Evolutionary conservation across 2,888 invertebrate genomes (phyloP), one percentile per base, ranked within the genome.

Genomic region (Nephrotoma guestfalica): DNA sequence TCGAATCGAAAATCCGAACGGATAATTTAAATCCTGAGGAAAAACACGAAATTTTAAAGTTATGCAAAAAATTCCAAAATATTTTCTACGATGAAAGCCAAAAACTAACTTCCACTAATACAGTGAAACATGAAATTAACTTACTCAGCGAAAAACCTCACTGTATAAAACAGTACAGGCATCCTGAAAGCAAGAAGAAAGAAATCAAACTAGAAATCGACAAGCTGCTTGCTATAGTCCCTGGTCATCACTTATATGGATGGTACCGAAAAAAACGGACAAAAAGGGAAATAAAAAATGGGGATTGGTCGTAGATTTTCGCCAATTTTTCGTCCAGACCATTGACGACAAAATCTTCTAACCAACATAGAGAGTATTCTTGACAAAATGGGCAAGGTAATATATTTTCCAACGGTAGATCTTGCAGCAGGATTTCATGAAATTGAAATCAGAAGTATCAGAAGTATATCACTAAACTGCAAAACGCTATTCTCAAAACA

Each of bases 151-250:
- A n/a, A 13, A 47, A 47, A 9, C 89, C 89, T 4, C 87, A 89
- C 83, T 87, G 88, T 86, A 85, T 88, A n/a, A 89, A 89, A 87
- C 85, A 88, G 11, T 89, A 89, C 87, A 71, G 89, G 41, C 89
- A 89, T 86, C 89, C 89, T 11, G 87, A 88, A 86, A 83, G 89
- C 13, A 88, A 89, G 86, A 89, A 89, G 87, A 42, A 88, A 86
- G 89, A 89, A 88, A 88, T 89, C 30, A 71, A 88, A 83, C 87
- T 42, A 83, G 89, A 2, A 47, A 47, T 47, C 9, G n/a, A 47
- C n/a, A n/a, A n/a, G n/a, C n/a, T n/a, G n/a, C n/a, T n/a, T n/a
- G n/a, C n/a, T n/a, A n/a, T n/a, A n/a, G n/a, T n/a, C n/a, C n/a
- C n/a, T n/a, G n/a, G n/a, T n/a, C n/a, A n/a, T n/a, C n/a, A n/a